Base-by-base conservation (phyloP, 1,140 invertebrate genomes). In the Neodiprion virginianus region DNA sequence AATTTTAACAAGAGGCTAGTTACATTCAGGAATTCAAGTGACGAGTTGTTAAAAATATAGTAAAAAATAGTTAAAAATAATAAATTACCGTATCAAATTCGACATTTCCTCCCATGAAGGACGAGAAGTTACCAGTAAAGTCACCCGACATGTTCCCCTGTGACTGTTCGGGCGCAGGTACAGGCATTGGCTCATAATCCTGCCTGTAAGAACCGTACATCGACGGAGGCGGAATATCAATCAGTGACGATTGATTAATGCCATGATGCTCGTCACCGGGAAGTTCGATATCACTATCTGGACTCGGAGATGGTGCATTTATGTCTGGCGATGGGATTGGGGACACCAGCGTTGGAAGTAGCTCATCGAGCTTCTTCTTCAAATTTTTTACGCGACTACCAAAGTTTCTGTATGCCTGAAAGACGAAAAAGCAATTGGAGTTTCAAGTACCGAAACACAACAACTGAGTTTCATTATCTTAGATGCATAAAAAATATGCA, bases 341-440 rank as follows among this genome's bases (percentile, higher is more conserved):
- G 75, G 89, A 90, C 49, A 88, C 84, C 11, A 92, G 88, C 73
- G 90, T 92, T 1, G 91, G 89, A 70, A 96, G 83, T 47, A 95
- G 84, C 78, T 98, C 96, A 78, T 95, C 94, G 61, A 98, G 83
- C 84, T 96, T 96, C 66, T 94, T 93, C 83, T 97, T 95, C 23
- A 98, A 90, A 72, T 92, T 92, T 83, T 96, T 95, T 0, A 98
- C 95, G 79, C 96, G 90, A 61, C 92, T 92, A 2, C 95, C 95
- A 90, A 97, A 98, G 83, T 95, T 97, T 88, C 95, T 95, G 83
- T 98, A 98, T 8, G 97, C 96, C 96, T 97, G 79, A 50, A 84
- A 81, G 80, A 12, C 8, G 82, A 78, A 67, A 75, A 80, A 77
- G 53, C 74, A 71, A 40, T 40, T 71, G 17, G 68, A 14, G 76